phyloP scores from a whole-genome alignment of 2,797 vertebrate species.

The Typhlichthys eigenmanni region DNA sequence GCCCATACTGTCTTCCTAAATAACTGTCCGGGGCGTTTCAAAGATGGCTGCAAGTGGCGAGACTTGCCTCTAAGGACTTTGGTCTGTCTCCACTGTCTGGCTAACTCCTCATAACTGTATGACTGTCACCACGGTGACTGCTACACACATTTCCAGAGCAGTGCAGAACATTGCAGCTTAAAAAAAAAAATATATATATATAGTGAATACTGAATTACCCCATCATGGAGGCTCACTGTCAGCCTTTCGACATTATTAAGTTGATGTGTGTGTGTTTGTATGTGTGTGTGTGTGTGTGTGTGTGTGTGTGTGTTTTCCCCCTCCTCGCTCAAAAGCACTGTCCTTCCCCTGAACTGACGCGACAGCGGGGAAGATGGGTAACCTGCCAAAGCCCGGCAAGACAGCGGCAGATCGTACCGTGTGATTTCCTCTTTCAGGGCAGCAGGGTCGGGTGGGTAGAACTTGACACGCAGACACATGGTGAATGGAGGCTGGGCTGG shows the following conservation, averaged over 20 bases:
- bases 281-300: not conserved
- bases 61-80: too few relatives aligned
- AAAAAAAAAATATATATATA: not conserved
- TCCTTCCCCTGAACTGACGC: too few relatives aligned
- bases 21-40: too few relatives aligned
- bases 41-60: too few relatives aligned
- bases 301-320: not conserved
- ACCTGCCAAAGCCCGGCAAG: too few relatives aligned
- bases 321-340: too few relatives aligned
- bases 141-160: constrained; percentile 27
- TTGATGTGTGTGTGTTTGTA: not conserved
- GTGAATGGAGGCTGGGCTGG: constrained; percentile 96
- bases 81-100: constrained; percentile 38
- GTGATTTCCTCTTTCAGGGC: constrained; percentile 97
- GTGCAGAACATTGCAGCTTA: constrained; percentile 33
- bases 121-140: constrained; percentile 49
- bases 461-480: constrained; percentile 98
- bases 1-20: too few relatives aligned
- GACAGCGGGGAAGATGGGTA: too few relatives aligned
- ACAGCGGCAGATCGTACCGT: constrained; percentile 72
- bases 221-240: constrained; percentile 9
- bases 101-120: constrained; percentile 49
- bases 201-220: constrained; percentile 21
- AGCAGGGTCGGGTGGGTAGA: constrained; percentile 95
- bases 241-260: not conserved